These are phyloP conservation scores for Drosophila rhopaloa DNA, from an alignment of 1,140 invertebrate genomes.

Conservation along the genomic window DNA sequence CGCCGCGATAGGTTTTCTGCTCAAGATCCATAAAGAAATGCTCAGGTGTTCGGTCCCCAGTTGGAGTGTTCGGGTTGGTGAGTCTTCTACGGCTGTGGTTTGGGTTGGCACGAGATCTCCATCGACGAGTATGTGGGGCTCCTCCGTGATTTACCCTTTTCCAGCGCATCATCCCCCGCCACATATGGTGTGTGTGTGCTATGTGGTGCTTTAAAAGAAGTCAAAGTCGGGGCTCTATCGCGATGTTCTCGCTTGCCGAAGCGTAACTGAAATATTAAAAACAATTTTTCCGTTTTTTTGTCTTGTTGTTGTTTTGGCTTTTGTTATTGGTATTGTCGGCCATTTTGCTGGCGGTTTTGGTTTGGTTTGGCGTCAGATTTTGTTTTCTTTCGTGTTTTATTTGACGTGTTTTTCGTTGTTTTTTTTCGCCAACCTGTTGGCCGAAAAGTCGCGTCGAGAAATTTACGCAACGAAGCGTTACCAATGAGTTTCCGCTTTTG, in stretches of 20 bases:
- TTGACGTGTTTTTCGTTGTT: conserved; percentile 27
- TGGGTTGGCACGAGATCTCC: conserved; percentile 70
- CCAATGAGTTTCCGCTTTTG: conserved; percentile 84
- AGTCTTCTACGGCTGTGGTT: conserved; percentile 59
- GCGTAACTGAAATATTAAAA: conserved; percentile 84
- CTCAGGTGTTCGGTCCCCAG: conserved; percentile 69
- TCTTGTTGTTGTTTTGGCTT: conserved; percentile 41
- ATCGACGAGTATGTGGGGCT: conserved; percentile 24
- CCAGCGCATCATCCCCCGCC: conserved; percentile 45
- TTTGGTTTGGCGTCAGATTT: conserved; percentile 64
- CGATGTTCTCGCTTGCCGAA: conserved; percentile 76
- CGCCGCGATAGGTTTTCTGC: conserved; percentile 80
- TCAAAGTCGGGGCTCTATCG: conserved; percentile 67
- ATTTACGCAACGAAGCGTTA: conserved; percentile 82
- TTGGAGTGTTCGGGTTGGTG: conserved; percentile 17
- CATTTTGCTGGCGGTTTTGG: conserved; percentile 75
- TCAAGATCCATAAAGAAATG: conserved; percentile 83
- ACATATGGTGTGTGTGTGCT: neutral
- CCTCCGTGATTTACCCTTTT: conserved; percentile 77
- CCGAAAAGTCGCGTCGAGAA: conserved; percentile 77
- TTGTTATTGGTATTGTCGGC: conserved; percentile 64
- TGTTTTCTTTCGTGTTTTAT: conserved; percentile 55
- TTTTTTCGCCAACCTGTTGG: conserved; percentile 71
- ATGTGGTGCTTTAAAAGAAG: conserved; percentile 65
- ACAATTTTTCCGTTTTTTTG: conserved; percentile 51